These are phyloP conservation scores for Octomys mimax DNA, from an alignment of 2,797 vertebrate genomes.

Conservation along the genomic window DNA sequence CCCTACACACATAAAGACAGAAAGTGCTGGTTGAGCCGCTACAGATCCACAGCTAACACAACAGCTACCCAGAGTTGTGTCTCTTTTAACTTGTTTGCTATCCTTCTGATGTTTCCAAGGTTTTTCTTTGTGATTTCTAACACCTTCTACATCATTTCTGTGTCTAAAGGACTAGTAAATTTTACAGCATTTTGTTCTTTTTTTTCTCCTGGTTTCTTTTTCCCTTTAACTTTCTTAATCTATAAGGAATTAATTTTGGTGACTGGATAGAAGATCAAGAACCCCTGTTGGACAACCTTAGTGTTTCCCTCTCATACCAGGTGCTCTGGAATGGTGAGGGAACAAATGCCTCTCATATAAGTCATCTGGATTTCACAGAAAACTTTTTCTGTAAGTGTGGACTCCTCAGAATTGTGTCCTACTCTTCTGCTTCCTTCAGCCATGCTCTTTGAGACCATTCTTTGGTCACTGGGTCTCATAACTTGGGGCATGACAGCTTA, in stretches of 20 bases:
- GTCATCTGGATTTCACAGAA: slow-evolving; percentile 50
- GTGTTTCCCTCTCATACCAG: slow-evolving; percentile 21
- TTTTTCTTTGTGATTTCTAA: slow-evolving; percentile 57
- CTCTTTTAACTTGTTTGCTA: slow-evolving; percentile 15
- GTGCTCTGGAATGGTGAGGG: slow-evolving; percentile 29
- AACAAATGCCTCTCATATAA: slow-evolving; percentile 35
- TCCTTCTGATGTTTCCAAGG: slow-evolving; percentile 27
- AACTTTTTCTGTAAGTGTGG: slow-evolving; percentile 12
- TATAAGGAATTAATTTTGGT: slow-evolving; percentile 66
- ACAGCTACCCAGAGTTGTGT: background rate
- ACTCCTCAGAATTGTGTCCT: slow-evolving; percentile 34
- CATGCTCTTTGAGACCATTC: slow-evolving; percentile 35
- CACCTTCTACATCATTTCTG: slow-evolving; percentile 54
- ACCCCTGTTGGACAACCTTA: slow-evolving; percentile 39
- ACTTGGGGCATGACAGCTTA: background rate
- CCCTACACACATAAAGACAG: slow-evolving; percentile 13
- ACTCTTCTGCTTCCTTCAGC: background rate
- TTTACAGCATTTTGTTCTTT: slow-evolving; percentile 53
- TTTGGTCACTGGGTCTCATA: background rate
- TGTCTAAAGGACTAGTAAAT: slow-evolving; percentile 47
- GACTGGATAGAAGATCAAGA: background rate
- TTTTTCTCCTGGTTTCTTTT: slow-evolving; percentile 36
- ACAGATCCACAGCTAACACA: background rate
- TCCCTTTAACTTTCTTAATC: slow-evolving; percentile 47
- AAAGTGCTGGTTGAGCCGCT: slow-evolving; percentile 18